phyloP scores from a whole-genome alignment of 2,797 vertebrate species.

The Nyctibius grandis region DNA sequence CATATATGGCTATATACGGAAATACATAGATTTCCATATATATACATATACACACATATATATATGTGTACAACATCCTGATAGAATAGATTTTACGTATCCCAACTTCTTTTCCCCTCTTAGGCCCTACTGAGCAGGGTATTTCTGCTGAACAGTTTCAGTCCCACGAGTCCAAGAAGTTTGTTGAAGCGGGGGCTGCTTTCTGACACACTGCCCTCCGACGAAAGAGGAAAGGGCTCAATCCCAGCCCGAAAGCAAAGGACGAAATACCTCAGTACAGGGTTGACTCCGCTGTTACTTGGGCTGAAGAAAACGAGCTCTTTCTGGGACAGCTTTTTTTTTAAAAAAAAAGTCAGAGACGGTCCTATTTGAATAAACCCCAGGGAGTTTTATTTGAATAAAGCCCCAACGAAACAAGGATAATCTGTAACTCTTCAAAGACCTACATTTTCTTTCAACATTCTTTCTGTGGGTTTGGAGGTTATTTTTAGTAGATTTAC shows the following conservation, averaged over 20 bases:
- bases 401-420: slow-evolving; percentile 36
- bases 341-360: slow-evolving; percentile 33
- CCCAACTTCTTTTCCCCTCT: not conserved
- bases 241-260: not conserved
- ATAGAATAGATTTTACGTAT: not conserved
- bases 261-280: not conserved
- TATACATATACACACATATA: not conserved
- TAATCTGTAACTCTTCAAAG: not conserved
- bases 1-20: not conserved
- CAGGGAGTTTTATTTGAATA: slow-evolving; percentile 40
- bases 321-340: slow-evolving; percentile 46
- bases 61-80: not conserved
- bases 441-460: not conserved
- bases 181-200: rapidly evolving
- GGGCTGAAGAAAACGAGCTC: slow-evolving; percentile 31
- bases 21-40: not conserved
- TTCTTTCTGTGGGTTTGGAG: slow-evolving; percentile 2
- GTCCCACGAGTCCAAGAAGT: not conserved
- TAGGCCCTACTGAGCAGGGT: not conserved
- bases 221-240: not conserved
- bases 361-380: slow-evolving; percentile 57
- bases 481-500: not conserved
- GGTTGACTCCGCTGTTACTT: not conserved
- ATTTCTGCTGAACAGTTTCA: not conserved
- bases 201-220: rapidly evolving